Percentiles rank a stretch among this genome's conserved stretches.
phyloP scores from a whole-genome alignment of 92 coral and sea anemone species.

The Actinernus sp. region DNA sequence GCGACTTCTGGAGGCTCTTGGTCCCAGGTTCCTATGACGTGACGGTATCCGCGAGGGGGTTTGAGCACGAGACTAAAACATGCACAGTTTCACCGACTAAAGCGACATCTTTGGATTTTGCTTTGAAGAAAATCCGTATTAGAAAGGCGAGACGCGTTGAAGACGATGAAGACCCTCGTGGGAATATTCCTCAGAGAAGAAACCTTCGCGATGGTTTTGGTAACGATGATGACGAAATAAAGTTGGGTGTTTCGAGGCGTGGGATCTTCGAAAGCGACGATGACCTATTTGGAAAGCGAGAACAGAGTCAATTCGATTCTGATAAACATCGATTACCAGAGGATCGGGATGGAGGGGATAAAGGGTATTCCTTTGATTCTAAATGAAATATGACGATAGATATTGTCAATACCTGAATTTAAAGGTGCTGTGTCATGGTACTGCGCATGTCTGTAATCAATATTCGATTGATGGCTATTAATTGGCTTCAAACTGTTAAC shows the following conservation, averaged over 20 bases:
- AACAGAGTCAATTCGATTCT: background rate
- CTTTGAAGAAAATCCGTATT: constrained; percentile 73
- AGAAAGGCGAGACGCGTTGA: constrained; percentile 74
- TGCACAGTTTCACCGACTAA: constrained; percentile 70
- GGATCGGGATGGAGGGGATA: no score
- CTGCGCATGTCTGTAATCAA: no score
- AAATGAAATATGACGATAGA: no score
- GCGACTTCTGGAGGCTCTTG: constrained; percentile 96
- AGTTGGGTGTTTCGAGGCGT: background rate
- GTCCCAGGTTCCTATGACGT: constrained; percentile 99
- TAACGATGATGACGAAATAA: constrained; percentile 5
- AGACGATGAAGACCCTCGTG: constrained; percentile 81
- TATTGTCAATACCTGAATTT: no score
- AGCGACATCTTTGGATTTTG: constrained; percentile 76
- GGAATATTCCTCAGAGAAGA: constrained; percentile 24
- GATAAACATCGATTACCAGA: no score
- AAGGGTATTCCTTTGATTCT: no score
- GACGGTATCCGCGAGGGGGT: constrained; percentile 90
- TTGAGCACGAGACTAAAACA: constrained; percentile 87
- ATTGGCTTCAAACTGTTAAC: no score
- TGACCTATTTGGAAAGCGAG: background rate
- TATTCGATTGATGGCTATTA: no score
- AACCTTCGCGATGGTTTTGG: constrained; percentile 27
- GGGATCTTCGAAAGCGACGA: background rate
- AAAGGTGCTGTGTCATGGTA: no score